phyloP scores from a whole-genome alignment of 2,113 vertebrate species.

The Nerophis lumbriciformis region DNA sequence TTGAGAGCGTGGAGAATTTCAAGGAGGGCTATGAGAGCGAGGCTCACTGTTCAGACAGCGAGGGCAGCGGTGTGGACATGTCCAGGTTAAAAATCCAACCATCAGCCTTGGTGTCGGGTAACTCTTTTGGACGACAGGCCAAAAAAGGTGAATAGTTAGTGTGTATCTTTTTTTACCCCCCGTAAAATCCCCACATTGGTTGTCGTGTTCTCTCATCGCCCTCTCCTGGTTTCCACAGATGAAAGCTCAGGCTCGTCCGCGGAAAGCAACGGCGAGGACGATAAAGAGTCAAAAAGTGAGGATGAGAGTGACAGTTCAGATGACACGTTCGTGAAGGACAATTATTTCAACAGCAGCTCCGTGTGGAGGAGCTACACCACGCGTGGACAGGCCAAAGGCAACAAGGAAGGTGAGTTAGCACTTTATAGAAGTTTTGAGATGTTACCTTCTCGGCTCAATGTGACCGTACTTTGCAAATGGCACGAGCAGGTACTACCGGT shows the following conservation, averaged over 20 bases:
- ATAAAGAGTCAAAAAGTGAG: constrained; percentile 83
- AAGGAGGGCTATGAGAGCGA: constrained; percentile 98
- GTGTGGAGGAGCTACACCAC: constrained; percentile 97
- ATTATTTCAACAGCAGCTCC: constrained; percentile 79
- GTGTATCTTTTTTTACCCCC: neutral
- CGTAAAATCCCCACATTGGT: no score
- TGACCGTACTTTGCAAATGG: no score
- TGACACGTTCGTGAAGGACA: constrained; percentile 92
- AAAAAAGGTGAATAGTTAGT: constrained; percentile 49
- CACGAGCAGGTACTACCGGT: no score
- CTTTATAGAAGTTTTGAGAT: neutral
- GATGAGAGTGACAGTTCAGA: constrained; percentile 94
- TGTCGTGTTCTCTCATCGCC: neutral
- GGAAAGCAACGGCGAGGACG: constrained; percentile 77
- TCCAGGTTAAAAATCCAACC: constrained; percentile 68
- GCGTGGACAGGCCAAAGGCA: constrained; percentile 86
- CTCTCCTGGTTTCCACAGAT: constrained; percentile 26
- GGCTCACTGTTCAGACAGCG: constrained; percentile 84
- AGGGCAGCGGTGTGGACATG: constrained; percentile 92
- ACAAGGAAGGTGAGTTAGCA: constrained; percentile 77
- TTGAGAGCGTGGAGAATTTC: constrained; percentile 97
- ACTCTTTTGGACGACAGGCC: constrained; percentile 38
- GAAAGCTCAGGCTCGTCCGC: constrained; percentile 55
- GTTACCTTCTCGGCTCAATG: no score
- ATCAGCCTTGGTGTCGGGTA: constrained; percentile 47